Percentiles rank a stretch among this genome's conserved stretches.
These are phyloP conservation scores for Heliconius sara DNA, from an alignment of 2,888 invertebrate genomes.

Conservation along the genomic window DNA sequence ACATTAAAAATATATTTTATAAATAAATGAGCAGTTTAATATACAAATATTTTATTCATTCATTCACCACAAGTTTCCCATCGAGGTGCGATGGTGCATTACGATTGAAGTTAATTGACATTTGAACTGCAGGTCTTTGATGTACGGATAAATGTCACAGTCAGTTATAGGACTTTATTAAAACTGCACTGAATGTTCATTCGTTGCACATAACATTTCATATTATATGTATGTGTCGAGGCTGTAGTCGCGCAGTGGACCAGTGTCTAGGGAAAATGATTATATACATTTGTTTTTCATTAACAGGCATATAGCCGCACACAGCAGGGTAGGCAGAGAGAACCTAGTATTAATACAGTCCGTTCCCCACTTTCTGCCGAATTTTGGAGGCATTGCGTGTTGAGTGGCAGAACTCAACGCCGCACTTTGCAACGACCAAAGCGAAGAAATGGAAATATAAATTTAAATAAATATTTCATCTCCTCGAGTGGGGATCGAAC, in stretches of 20 bases:
- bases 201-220: constrained; percentile 7
- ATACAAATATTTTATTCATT: background rate
- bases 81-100: constrained; percentile 81
- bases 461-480: no score
- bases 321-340: no score
- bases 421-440: no score
- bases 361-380: no score
- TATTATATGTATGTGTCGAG: background rate
- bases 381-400: no score
- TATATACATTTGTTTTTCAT: background rate
- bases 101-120: constrained; percentile 86
- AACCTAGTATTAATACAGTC: no score
- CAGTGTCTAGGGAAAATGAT: background rate
- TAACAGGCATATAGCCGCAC: no score
- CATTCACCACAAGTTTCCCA: constrained; percentile 48
- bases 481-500: no score
- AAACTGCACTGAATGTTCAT: constrained; percentile 31
- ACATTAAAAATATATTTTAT: background rate
- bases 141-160: constrained; percentile 48
- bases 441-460: no score
- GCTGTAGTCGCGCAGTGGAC: background rate
- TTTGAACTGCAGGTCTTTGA: constrained; percentile 63
- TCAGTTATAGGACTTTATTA: constrained; percentile 44
- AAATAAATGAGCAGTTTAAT: background rate
- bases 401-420: no score